A percentile compares a stretch with the other conserved stretches of the same genome.
Conservation (phyloP, 2,113 vertebrate genomes). For the Cheirogaleus medius region DNA sequence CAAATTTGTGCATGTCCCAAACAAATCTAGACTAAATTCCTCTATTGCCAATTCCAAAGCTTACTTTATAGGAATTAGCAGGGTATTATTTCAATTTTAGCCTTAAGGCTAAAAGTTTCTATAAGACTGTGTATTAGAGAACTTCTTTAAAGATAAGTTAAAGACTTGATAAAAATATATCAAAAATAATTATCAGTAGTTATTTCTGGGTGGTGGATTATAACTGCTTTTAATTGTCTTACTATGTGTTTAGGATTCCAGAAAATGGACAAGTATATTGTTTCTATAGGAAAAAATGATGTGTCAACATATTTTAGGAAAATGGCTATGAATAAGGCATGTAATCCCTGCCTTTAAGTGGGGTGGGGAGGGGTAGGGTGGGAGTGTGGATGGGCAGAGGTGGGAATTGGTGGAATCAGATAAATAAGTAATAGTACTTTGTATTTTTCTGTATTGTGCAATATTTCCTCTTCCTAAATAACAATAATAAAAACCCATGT, state of each 20-base stretch:
- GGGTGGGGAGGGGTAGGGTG: neutral
- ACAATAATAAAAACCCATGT: neutral
- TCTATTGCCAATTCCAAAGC: neutral
- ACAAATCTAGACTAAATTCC: neutral
- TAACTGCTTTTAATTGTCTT: neutral
- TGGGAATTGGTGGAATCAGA: neutral
- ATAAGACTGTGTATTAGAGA: neutral
- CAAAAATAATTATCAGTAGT: neutral
- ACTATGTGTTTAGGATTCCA: neutral
- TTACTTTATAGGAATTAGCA: neutral
- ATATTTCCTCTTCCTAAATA: neutral
- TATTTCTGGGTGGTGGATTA: neutral
- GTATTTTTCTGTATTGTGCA: neutral
- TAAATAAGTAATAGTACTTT: neutral
- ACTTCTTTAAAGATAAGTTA: neutral
- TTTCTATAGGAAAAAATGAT: neutral
- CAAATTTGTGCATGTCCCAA: neutral
- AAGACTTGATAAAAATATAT: neutral
- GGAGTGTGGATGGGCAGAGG: too few species aligned
- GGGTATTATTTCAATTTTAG: conserved; percentile 5
- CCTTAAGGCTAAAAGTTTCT: neutral
- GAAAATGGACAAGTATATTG: neutral
- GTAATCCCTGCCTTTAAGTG: neutral
- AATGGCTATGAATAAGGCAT: neutral
- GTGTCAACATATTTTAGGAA: neutral